Conservation (phyloP, 2,797 vertebrate genomes). For the Psittacula derbiana region DNA sequence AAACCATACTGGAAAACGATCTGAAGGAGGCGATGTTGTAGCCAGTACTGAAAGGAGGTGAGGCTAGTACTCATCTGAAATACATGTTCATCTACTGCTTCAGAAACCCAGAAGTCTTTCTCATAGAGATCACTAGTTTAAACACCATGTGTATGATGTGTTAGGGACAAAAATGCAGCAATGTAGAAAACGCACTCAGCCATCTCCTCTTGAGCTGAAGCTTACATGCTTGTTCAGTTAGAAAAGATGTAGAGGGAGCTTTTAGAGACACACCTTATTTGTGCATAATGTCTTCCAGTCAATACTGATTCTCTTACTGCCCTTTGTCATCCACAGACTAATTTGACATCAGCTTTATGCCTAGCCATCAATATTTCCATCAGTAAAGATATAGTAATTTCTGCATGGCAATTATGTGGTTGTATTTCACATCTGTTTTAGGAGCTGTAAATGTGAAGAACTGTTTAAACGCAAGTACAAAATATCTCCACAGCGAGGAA, state of each 20-base stretch:
- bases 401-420: not conserved
- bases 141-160: not conserved
- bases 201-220: not conserved
- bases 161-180: not conserved
- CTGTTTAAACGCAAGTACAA: not conserved
- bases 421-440: not conserved
- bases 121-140: not conserved
- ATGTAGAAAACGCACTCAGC: not conserved
- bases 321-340: not conserved
- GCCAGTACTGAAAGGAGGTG: not conserved
- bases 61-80: not conserved
- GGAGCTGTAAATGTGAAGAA: not conserved
- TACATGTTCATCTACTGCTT: not conserved
- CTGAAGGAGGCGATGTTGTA: not conserved
- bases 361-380: not conserved
- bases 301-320: not conserved
- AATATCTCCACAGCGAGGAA: not conserved
- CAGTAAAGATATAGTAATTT: not conserved
- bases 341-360: not conserved
- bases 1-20: not conserved
- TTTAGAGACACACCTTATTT: not conserved
- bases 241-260: not conserved
- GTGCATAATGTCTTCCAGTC: not conserved
- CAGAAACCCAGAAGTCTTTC: not conserved
- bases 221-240: not conserved